Percentiles rank a stretch among this genome's conserved stretches.
phyloP scores from a whole-genome alignment of 2,113 vertebrate species.

The Peromyscus californicus region DNA sequence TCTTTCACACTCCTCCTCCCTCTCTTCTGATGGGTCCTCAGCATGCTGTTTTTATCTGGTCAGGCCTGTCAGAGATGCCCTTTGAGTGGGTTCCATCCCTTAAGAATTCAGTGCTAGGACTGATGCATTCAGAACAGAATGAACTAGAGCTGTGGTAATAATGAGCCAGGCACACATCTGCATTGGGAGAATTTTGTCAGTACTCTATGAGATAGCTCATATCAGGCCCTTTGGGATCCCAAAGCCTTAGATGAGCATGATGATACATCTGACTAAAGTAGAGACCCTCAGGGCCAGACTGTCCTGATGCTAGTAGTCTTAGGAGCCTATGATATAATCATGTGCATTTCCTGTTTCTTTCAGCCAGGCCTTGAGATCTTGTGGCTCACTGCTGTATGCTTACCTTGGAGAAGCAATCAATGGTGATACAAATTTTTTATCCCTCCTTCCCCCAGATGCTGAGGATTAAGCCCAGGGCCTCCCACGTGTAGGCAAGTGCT shows the following conservation, averaged over 20 bases:
- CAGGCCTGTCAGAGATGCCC: not conserved
- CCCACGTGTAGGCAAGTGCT: not conserved
- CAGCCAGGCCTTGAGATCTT: not conserved
- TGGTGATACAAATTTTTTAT: not conserved
- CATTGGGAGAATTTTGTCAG: not conserved
- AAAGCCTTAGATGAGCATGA: too few species aligned
- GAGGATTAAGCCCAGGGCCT: not conserved
- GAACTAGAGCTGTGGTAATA: not conserved
- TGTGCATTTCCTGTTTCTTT: not conserved
- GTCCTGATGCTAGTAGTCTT: not conserved
- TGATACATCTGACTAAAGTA: not conserved
- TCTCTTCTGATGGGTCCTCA: not conserved
- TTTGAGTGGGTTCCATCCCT: not conserved
- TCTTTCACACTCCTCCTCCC: not conserved
- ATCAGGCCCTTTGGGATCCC: not conserved
- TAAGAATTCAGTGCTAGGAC: not conserved
- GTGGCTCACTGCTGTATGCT: not conserved
- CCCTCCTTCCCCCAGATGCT: not conserved
- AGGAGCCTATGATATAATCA: not conserved
- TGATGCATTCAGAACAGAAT: not conserved
- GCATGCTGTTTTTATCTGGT: not conserved
- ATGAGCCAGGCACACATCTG: not conserved
- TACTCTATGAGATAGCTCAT: not conserved
- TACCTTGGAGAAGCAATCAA: not conserved
- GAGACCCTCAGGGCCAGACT: not conserved